Conservation (phyloP, 1,140 invertebrate genomes). For the Drosophila virilis region DNA sequence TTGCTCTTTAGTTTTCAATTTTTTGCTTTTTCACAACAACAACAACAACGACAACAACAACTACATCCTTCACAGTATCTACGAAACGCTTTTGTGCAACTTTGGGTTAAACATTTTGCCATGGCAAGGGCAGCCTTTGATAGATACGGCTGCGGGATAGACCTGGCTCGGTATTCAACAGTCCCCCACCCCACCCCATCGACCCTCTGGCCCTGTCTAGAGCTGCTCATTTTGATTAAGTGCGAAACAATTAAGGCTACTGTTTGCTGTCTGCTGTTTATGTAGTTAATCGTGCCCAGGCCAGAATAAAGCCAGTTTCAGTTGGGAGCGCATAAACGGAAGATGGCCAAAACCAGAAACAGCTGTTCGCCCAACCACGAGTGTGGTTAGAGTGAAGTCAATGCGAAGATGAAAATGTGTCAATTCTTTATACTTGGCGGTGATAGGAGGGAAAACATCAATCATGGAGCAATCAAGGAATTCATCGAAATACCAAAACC, state of each 20-base stretch:
- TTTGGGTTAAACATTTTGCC: constrained; percentile 55
- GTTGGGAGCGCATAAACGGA: not conserved
- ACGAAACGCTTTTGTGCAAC: constrained; percentile 71
- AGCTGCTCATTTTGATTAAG: constrained; percentile 80
- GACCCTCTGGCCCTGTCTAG: constrained; percentile 33
- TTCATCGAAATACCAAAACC: not conserved
- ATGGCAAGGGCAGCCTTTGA: constrained; percentile 37
- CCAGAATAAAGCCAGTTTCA: constrained; percentile 8
- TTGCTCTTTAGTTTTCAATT: constrained; percentile 83
- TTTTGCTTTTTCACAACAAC: constrained; percentile 65
- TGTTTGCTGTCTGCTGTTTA: constrained; percentile 66
- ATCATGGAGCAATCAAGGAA: not conserved
- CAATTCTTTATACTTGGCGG: not conserved
- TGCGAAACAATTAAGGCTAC: constrained; percentile 79
- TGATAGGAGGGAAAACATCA: not conserved
- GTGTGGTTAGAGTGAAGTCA: constrained; percentile 14
- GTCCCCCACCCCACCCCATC: not conserved
- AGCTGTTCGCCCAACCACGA: constrained; percentile 40
- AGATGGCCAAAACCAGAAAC: constrained; percentile 42
- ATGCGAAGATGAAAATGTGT: not conserved
- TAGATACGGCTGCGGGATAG: constrained; percentile 28
- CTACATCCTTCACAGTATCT: constrained; percentile 51
- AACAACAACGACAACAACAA: constrained; percentile 41
- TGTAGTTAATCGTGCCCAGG: constrained; percentile 70
- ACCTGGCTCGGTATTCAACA: constrained; percentile 5